Conservation (phyloP, 2,888 invertebrate genomes). For the Thysanoteuthis rhombus region DNA sequence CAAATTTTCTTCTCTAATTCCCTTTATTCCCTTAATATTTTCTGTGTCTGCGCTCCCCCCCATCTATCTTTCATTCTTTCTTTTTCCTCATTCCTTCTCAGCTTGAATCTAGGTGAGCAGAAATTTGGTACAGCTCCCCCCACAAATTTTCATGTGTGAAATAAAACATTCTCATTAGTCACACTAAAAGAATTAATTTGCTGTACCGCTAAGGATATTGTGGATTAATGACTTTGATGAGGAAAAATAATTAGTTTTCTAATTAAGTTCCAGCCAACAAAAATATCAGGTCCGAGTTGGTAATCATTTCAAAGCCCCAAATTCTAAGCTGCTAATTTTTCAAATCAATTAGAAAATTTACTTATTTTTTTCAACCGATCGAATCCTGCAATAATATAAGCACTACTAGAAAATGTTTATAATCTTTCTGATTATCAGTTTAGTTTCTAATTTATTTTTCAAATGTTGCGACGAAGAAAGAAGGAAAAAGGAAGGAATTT, state of each 20-base stretch:
- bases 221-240: background rate
- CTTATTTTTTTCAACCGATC: background rate
- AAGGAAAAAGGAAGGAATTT: background rate
- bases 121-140: background rate
- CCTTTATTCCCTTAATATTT: background rate
- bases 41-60: background rate
- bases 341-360: background rate
- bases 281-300: background rate
- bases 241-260: slow-evolving; percentile 12
- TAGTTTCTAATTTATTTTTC: background rate
- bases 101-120: background rate
- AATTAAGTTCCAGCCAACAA: background rate
- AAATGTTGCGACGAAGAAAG: background rate
- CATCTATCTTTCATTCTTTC: background rate
- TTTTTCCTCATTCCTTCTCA: background rate
- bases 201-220: background rate
- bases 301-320: background rate
- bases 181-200: slow-evolving; percentile 12
- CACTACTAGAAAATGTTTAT: background rate
- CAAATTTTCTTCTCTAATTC: no score
- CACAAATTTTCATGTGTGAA: background rate
- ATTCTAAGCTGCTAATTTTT: background rate
- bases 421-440: background rate
- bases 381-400: background rate
- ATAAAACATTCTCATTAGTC: slow-evolving; percentile 12